phyloP scores from a whole-genome alignment of 2,888 invertebrate species.

The Caenorhabditis wallacei region DNA sequence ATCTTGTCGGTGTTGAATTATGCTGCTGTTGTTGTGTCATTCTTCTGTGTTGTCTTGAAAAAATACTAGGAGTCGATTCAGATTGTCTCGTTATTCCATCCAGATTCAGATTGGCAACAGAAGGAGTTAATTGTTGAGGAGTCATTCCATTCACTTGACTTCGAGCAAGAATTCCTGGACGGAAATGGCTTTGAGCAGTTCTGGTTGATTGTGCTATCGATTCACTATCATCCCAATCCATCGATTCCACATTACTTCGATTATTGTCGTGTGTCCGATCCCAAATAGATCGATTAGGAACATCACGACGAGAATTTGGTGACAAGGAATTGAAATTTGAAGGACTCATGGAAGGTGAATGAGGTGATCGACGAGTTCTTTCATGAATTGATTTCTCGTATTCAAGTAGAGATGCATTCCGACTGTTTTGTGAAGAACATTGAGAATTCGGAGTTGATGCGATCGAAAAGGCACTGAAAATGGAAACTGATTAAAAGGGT shows the following conservation, averaged over 20 bases:
- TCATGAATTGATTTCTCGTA: background rate
- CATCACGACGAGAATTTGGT: constrained; percentile 10
- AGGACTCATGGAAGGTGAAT: background rate
- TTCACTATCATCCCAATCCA: constrained; percentile 75
- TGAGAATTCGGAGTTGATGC: constrained; percentile 77
- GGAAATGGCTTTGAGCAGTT: constrained; percentile 28
- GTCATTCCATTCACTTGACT: background rate
- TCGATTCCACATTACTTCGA: constrained; percentile 42
- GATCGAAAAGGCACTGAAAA: constrained; percentile 77
- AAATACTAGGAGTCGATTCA: constrained; percentile 49
- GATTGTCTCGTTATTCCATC: constrained; percentile 14
- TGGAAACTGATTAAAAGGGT: background rate
- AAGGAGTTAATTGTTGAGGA: constrained; percentile 47
- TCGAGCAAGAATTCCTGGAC: constrained; percentile 27
- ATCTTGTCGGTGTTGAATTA: constrained; percentile 34
- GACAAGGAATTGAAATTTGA: background rate
- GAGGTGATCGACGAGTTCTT: constrained; percentile 7
- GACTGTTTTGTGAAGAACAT: constrained; percentile 68
- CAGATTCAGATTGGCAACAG: constrained; percentile 49
- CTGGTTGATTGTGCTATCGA: constrained; percentile 25
- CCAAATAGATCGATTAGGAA: constrained; percentile 20
- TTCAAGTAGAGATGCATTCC: constrained; percentile 41
- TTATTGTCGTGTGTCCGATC: constrained; percentile 7
- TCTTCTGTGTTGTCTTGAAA: constrained; percentile 49
- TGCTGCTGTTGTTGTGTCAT: constrained; percentile 30